These are phyloP conservation scores for Pteropus rufus DNA, from an alignment of 2,797 vertebrate genomes.

Conservation along the genomic window DNA sequence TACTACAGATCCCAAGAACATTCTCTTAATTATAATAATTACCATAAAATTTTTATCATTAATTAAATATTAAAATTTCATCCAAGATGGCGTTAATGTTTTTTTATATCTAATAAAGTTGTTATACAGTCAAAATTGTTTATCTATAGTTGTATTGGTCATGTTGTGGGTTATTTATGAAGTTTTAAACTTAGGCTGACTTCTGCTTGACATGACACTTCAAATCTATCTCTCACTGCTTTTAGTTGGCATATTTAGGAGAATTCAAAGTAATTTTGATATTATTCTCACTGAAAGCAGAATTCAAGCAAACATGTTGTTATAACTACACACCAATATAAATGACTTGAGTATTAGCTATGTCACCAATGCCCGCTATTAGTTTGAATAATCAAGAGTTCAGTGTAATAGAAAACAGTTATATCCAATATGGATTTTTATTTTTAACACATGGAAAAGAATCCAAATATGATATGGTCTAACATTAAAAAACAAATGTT, in stretches of 20 bases:
- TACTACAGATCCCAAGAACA: background rate
- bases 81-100: background rate
- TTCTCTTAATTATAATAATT: background rate
- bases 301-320: conserved; percentile 3
- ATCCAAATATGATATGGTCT: background rate
- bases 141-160: background rate
- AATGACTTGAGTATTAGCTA: background rate
- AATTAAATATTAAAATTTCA: background rate
- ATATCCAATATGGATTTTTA: background rate
- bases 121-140: background rate
- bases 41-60: background rate
- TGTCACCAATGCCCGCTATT: background rate
- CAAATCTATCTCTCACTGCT: background rate
- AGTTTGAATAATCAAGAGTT: background rate
- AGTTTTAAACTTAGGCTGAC: background rate
- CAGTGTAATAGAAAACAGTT: background rate
- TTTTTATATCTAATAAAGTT: background rate
- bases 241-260: background rate
- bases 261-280: conserved; percentile 22
- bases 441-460: background rate
- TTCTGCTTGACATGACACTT: background rate
- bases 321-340: background rate
- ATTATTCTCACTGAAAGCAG: background rate
- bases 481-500: background rate
- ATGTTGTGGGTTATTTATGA: background rate